Evolutionary conservation across 2,888 invertebrate genomes (phyloP).

Genomic region (Cerceris ruficornis): DNA sequence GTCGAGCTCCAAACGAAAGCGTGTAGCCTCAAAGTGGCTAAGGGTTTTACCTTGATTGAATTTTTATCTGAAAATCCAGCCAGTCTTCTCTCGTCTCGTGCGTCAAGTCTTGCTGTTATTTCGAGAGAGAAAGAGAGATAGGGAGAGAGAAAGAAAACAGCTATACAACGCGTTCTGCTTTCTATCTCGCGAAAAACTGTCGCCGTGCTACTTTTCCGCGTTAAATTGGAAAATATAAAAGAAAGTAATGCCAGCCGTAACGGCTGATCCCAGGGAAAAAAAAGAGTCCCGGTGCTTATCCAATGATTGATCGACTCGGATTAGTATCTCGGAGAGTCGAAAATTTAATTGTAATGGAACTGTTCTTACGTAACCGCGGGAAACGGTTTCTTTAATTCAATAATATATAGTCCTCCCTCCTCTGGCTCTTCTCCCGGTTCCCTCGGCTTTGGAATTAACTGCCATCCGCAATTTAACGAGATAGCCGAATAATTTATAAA

Average conservation of each 20-base stretch:
- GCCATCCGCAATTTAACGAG: conserved; percentile 16
- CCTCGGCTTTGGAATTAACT: conserved; percentile 10
- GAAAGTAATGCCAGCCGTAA: conserved; percentile 13
- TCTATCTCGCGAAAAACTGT: neutral
- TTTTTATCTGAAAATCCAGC: conserved; percentile 45
- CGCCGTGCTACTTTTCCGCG: conserved; percentile 4
- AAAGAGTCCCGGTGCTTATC: conserved; percentile 3
- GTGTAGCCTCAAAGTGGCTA: neutral
- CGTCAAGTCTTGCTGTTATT: neutral
- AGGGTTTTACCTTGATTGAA: conserved; percentile 68
- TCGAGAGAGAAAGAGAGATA: neutral
- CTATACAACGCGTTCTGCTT: conserved; percentile 8
- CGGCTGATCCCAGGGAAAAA: neutral
- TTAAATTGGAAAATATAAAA: conserved; percentile 19
- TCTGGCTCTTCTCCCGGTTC: neutral
- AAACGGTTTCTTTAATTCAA: conserved; percentile 27
- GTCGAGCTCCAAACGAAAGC: conserved; percentile 37
- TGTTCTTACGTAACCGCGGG: neutral
- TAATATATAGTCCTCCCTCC: conserved; percentile 10
- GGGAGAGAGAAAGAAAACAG: too few relatives aligned
- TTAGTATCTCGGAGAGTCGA: conserved; percentile 1
- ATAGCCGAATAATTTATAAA: conserved; percentile 21
- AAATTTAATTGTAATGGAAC: conserved; percentile 31
- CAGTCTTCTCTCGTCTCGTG: neutral
- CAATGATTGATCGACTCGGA: conserved; percentile 18